Evolutionary conservation across 2,113 vertebrate genomes (phyloP), one percentile per base, ranked within the genome.

Genomic region (Pimephales promelas): DNA sequence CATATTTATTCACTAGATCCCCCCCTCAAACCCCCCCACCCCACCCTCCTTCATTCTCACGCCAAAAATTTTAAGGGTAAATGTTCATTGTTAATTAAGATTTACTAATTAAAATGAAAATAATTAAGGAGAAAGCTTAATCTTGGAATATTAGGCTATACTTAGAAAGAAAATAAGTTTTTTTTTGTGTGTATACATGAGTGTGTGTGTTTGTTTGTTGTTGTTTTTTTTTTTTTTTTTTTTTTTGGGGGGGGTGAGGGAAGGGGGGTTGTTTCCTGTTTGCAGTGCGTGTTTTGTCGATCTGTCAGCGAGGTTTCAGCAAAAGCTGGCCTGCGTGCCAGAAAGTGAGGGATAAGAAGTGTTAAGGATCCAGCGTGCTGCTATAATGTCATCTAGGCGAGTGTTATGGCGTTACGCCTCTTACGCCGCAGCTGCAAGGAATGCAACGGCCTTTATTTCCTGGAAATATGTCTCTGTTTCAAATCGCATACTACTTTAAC

Each of bases 71-170:
- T 95, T 95, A 97, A 97, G 95, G 96, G 96, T 98, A 96, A 97
- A 96, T 95, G 95, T 97, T 97, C 95, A 95, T 96, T 97, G 95
- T 98, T 98, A 99, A 97, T 98, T 99, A 98, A 97, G 95, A 96
- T 95, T 97, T 97, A 97, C 95, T 97, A 98, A 98, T 99, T 98
- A 98, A 97, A 95, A 94, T 94, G 94, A 95, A 97, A 97, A 97
- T 97, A 96, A 98, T 97, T 97, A 96, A 96, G 92, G 88, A 95
- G 95, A 97, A 95, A 92, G 94, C 96, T 96, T 96, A 96, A 95
- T 95, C 95, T 94, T 95, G 94, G 95, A 98, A 95, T 97, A 96
- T 92, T 94, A 95, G 94, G 92, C 95, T 95, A 89, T 93, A 94
- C 92, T 92, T 92, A 92, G 91, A 96, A 94, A 96, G 93, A 96